phyloP scores from a whole-genome alignment of 1,140 invertebrate genomes.

The Parasteatoda tepidariorum region DNA sequence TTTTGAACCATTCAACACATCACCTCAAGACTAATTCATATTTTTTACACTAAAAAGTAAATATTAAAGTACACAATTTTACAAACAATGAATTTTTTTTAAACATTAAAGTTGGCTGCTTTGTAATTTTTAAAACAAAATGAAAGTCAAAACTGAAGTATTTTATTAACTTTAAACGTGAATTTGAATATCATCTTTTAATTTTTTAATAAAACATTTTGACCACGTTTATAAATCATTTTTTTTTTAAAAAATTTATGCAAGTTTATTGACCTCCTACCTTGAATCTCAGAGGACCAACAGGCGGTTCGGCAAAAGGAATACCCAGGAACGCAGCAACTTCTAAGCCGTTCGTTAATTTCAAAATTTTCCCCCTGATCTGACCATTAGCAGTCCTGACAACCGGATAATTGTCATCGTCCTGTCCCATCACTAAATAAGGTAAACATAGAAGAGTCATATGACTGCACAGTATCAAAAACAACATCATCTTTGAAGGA shows the following conservation, averaged over 20 bases:
- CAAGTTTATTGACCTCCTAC: slow-evolving; percentile 29
- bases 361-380: slow-evolving; percentile 18
- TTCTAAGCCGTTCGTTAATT: slow-evolving; percentile 25
- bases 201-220: too few species aligned
- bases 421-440: neutral
- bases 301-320: slow-evolving; percentile 85
- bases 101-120: too few species aligned
- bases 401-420: slow-evolving; percentile 1
- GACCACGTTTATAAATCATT: too few species aligned
- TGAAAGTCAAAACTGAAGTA: too few species aligned
- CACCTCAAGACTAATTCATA: too few species aligned
- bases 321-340: slow-evolving; percentile 74
- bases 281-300: slow-evolving; percentile 76
- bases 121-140: too few species aligned
- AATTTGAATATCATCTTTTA: too few species aligned
- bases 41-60: too few species aligned
- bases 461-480: neutral
- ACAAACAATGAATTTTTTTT: too few species aligned
- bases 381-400: neutral
- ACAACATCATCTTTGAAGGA: neutral
- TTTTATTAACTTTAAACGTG: too few species aligned
- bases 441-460: neutral
- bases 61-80: too few species aligned
- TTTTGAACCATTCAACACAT: too few species aligned
- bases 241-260: neutral